These are phyloP conservation scores for Iphiclides podalirius DNA, from an alignment of 2,888 invertebrate genomes.

Conservation along the genomic window DNA sequence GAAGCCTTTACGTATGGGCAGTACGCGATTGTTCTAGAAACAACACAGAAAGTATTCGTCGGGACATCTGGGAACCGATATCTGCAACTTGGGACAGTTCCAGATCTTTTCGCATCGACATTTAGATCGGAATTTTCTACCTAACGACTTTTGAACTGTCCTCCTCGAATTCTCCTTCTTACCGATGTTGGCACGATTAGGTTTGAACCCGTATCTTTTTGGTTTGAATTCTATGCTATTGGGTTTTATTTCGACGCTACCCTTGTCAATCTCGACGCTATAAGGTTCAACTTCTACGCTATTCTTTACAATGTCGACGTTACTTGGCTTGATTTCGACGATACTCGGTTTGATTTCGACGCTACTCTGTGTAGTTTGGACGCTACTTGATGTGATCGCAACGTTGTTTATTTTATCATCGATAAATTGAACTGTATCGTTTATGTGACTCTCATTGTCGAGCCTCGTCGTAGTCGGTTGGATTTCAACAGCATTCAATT, in stretches of 20 bases:
- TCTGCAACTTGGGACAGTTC: constrained; percentile 73
- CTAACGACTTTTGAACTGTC: constrained; percentile 45
- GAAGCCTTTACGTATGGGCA: too few species aligned
- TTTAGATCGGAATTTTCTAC: constrained; percentile 55
- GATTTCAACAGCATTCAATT: neutral
- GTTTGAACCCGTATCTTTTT: constrained; percentile 33
- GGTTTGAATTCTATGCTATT: constrained; percentile 32
- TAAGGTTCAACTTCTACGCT: constrained; percentile 33
- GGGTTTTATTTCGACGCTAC: constrained; percentile 26
- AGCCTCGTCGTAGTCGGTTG: too few species aligned
- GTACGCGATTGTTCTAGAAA: constrained; percentile 52
- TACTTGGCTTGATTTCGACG: neutral
- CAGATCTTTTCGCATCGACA: constrained; percentile 71
- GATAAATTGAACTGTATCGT: neutral
- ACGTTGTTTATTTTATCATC: neutral
- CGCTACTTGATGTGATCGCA: neutral
- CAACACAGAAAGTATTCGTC: constrained; percentile 73
- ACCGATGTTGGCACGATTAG: constrained; percentile 32
- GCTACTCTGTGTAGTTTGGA: neutral
- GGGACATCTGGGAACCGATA: constrained; percentile 69
- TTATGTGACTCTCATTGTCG: neutral
- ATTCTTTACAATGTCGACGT: neutral
- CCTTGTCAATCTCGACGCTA: constrained; percentile 27
- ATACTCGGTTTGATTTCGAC: constrained; percentile 1
- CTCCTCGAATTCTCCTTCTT: neutral